phyloP scores from a whole-genome alignment of 2,797 vertebrate genomes.

The Cossypha polioptera region DNA sequence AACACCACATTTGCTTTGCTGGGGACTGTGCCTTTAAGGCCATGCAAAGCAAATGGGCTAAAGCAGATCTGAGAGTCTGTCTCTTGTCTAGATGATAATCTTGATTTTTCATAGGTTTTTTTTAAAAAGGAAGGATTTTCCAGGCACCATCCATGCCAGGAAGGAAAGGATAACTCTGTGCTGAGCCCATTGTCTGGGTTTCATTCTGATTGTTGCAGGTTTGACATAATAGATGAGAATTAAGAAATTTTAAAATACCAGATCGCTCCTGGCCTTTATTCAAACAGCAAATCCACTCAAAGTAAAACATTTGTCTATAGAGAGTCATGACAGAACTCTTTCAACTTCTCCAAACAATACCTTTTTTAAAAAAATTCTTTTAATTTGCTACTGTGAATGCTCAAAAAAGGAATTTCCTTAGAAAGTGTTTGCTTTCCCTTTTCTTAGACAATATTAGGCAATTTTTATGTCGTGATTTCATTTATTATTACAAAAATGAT shows the following conservation, averaged over 20 bases:
- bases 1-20: fast-evolving
- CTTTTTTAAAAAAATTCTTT: fast-evolving
- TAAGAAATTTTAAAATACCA: neutral
- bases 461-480: neutral
- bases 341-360: neutral
- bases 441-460: neutral
- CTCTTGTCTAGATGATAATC: neutral
- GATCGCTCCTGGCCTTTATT: neutral
- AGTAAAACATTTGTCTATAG: neutral
- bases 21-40: neutral
- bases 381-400: neutral
- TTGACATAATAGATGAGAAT: neutral
- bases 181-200: neutral
- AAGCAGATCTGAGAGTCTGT: neutral
- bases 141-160: neutral
- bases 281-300: neutral
- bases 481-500: neutral
- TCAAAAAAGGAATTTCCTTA: neutral
- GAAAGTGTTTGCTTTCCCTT: neutral
- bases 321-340: neutral
- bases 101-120: neutral
- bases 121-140: neutral
- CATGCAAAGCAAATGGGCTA: neutral
- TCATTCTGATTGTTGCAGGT: neutral
- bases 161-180: neutral